Percentiles rank a stretch among this genome's conserved stretches.
Conservation (phyloP, 30 jellyfish, hydroid and myxozoan species). For the Turritopsis rubra region DNA sequence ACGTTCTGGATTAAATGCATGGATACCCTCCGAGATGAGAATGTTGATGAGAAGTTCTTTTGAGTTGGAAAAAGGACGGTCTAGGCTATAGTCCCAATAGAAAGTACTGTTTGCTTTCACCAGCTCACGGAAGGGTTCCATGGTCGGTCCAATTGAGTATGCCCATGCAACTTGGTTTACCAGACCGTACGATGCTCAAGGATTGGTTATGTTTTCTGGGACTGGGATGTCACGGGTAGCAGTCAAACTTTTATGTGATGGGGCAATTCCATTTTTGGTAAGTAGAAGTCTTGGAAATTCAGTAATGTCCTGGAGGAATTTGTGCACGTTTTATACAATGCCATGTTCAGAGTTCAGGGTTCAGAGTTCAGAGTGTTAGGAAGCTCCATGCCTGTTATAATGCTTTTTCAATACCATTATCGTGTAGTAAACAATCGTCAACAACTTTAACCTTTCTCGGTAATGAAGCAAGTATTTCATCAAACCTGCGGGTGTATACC, state of each 20-base stretch:
- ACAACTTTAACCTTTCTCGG: not conserved
- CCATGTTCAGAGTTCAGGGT: too few relatives aligned
- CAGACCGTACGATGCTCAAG: slow-evolving; percentile 19
- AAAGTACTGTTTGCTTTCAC: not conserved
- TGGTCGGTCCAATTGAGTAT: not conserved
- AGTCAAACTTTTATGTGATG: too few relatives aligned
- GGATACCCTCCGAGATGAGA: not conserved
- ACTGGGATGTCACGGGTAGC: too few relatives aligned
- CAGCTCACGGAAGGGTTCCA: slow-evolving; percentile 5
- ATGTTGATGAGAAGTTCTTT: not conserved
- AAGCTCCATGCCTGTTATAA: not conserved
- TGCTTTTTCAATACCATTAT: not conserved
- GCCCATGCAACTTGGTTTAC: slow-evolving; percentile 9
- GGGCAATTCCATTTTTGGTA: not conserved
- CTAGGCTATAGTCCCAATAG: not conserved
- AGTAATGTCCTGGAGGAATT: not conserved
- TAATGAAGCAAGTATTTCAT: not conserved
- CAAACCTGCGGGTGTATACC: not conserved
- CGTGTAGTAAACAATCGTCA: not conserved
- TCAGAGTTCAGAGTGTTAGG: not conserved
- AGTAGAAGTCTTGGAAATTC: not conserved
- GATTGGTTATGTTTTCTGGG: too few relatives aligned
- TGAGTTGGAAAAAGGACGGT: not conserved
- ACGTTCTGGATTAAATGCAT: not conserved
- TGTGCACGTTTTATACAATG: not conserved